Conservation (phyloP, 1,140 invertebrate genomes). For the Periplaneta americana region DNA sequence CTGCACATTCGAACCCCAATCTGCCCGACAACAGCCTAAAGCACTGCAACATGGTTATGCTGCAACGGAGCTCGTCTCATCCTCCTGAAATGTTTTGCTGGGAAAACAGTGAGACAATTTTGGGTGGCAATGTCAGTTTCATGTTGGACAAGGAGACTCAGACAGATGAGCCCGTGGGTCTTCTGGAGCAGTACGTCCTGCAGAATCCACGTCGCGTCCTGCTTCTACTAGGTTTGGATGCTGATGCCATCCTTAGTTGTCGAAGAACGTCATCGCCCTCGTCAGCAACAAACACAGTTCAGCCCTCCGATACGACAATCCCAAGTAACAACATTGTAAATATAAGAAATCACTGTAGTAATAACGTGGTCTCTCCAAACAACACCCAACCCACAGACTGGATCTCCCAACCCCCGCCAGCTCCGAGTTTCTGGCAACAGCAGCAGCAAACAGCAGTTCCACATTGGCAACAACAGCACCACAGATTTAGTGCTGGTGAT, state of each 20-base stretch:
- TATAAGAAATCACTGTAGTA: neutral
- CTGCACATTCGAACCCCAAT: conserved; percentile 20
- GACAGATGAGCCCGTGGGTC: conserved; percentile 40
- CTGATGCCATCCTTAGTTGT: conserved; percentile 26
- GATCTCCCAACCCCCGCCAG: conserved; percentile 1
- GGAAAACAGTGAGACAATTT: conserved; percentile 36
- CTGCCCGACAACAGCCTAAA: conserved; percentile 29
- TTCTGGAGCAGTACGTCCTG: conserved; percentile 39
- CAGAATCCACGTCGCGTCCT: conserved; percentile 43
- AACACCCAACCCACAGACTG: neutral
- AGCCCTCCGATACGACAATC: neutral
- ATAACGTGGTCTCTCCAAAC: neutral
- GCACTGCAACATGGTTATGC: conserved; percentile 35
- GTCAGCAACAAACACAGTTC: neutral
- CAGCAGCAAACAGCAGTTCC: neutral
- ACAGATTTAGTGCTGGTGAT: conserved; percentile 38
- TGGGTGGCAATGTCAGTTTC: neutral
- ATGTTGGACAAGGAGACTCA: conserved; percentile 29
- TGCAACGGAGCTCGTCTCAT: conserved; percentile 70
- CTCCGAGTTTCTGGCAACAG: neutral
- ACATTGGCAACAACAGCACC: conserved; percentile 7
- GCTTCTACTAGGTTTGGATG: conserved; percentile 43
- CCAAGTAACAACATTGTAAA: neutral
- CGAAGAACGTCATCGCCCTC: neutral
- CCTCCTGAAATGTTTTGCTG: conserved; percentile 74